Conservation (phyloP, 2,797 vertebrate species). For the Decapterus maruadsi region DNA sequence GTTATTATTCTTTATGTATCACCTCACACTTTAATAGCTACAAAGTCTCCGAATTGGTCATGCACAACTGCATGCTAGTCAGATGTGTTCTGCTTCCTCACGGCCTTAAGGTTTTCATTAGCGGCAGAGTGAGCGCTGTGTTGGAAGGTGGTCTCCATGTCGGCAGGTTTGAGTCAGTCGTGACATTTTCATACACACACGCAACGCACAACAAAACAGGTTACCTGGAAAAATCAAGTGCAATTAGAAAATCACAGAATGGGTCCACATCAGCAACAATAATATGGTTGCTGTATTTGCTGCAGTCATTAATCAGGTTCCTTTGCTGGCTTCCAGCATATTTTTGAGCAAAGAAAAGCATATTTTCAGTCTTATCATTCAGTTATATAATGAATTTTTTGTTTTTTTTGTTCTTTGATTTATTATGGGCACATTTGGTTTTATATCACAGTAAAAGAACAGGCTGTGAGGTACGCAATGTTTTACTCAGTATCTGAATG, state of each 20-base stretch:
- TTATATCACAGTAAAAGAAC: not conserved
- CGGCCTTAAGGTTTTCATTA: slow-evolving; percentile 80
- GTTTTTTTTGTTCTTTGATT: not conserved
- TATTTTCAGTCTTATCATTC: not conserved
- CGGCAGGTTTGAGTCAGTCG: slow-evolving; percentile 63
- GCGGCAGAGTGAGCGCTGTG: slow-evolving; percentile 57
- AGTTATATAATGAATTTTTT: not conserved
- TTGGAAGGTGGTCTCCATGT: slow-evolving; percentile 74
- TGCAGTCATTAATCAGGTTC: not conserved
- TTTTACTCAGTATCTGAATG: not conserved
- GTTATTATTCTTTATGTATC: slow-evolving; percentile 69
- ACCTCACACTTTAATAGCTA: slow-evolving; percentile 62
- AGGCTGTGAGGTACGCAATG: not conserved
- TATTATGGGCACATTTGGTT: not conserved
- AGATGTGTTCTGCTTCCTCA: slow-evolving; percentile 62
- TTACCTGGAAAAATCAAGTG: slow-evolving; percentile 18
- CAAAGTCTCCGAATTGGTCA: slow-evolving; percentile 67
- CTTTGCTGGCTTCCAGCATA: not conserved
- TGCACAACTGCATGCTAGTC: slow-evolving; percentile 72
- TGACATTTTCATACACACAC: slow-evolving; percentile 22
- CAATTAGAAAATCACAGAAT: slow-evolving; percentile 5
- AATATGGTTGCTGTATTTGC: slow-evolving; percentile 1
- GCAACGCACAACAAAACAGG: slow-evolving; percentile 9
- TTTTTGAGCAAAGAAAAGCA: not conserved
- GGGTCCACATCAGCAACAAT: not conserved